Evolutionary conservation across 2,113 vertebrate genomes (phyloP), one percentile per base, ranked within the genome.

Genomic region (Mastomys coucha): DNA sequence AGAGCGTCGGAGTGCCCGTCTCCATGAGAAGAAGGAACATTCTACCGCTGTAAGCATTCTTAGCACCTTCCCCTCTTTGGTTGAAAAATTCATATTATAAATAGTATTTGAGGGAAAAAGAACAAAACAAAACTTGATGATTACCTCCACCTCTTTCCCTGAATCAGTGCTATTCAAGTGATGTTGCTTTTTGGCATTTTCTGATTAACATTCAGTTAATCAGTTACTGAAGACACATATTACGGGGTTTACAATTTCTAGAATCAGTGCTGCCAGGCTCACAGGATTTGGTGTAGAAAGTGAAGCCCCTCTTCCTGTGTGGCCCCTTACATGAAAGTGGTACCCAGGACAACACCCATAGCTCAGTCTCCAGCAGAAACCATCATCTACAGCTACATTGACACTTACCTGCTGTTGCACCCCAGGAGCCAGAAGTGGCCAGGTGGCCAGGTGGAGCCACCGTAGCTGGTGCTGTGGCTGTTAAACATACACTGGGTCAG

Each of bases 1-100:
- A 98, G 99, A 99, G 98, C 98, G 99, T 8, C 99, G 99, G 94
- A 99, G 99, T 94, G 99, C 99, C 95, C 98, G 99, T 24, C 98
- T 99, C 10, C 99, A 99, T 67, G 99, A 99, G 90, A 99, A 99
- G 98, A 99, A 99, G 97, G 99, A 99, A 95, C 99, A 99, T 97
- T 99, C 99, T 67, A 99, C 99, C 49, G 98, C 99, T 24, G 99
- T 99, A 98, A 96, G 99, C 98, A 42, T 95, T 92, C 22, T 75
- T 78, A 45, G 1, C 86, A 14, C 63, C 78, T 86, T 33, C 24
- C 4, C 45, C 33, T 2, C 28, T 96, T 80, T 75, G 81, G 7
- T 67, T 22, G 45, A 56, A 94, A 91, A 69, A 75, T 75, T 58
- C 26, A n/a, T 72, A 26, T 81, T 95, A 92, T 65, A 82, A 93